Percentiles rank a stretch among this genome's conserved stretches.
Evolutionary conservation across 2,113 vertebrate genomes (phyloP).

Genomic region (Rafetus swinhoei): DNA sequence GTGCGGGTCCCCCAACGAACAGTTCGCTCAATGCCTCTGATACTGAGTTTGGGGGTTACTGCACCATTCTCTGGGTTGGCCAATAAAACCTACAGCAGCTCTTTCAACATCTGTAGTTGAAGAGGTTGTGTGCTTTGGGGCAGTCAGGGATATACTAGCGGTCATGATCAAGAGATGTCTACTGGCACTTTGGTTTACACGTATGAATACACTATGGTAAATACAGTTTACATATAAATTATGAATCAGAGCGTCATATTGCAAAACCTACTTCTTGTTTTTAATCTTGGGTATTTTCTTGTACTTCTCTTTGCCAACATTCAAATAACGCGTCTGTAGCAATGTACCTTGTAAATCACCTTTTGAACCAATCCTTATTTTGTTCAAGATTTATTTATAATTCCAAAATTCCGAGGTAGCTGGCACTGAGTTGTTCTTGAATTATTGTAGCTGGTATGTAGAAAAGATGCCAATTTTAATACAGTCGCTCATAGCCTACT

Average conservation of each 20-base stretch:
- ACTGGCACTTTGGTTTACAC: not conserved
- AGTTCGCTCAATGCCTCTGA: not conserved
- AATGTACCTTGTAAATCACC: not conserved
- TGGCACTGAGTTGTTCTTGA: not conserved
- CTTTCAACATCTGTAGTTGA: not conserved
- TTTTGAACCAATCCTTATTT: not conserved
- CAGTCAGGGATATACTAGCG: not conserved
- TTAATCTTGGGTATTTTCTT: not conserved
- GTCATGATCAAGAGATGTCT: not conserved
- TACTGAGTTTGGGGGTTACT: not conserved
- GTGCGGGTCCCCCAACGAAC: not conserved
- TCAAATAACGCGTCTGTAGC: not conserved
- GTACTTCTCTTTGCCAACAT: not conserved
- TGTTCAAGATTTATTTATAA: not conserved
- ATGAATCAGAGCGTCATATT: accelerated
- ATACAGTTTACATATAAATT: accelerated
- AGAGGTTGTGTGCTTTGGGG: not conserved
- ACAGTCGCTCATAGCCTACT: not conserved
- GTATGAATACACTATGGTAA: not conserved
- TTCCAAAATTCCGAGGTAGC: not conserved
- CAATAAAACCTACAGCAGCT: not conserved
- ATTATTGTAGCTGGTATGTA: not conserved
- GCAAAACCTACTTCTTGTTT: not conserved
- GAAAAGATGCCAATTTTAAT: not conserved
- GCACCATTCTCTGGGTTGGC: not conserved